phyloP scores from a whole-genome alignment of 1,140 invertebrate species.

The Papilio aristodemus region DNA sequence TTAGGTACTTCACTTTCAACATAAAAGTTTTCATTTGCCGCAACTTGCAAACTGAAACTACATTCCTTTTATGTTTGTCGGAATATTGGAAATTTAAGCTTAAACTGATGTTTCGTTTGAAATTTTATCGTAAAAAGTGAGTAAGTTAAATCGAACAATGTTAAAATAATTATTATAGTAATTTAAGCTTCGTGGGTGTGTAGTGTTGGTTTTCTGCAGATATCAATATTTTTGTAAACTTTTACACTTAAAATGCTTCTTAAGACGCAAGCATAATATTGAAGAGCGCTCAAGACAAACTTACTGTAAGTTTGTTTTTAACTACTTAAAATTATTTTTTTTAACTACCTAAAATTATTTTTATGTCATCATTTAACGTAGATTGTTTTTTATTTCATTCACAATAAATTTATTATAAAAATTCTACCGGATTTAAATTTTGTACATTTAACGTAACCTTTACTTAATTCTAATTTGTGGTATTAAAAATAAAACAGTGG shows the following conservation, averaged over 20 bases:
- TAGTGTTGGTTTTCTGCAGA: neutral
- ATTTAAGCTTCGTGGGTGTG: neutral
- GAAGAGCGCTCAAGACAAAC: too few species aligned
- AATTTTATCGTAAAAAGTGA: neutral
- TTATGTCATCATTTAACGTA: too few species aligned
- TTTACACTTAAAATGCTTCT: neutral
- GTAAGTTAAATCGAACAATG: neutral
- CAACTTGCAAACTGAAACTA: neutral
- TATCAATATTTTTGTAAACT: neutral
- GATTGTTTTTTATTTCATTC: too few species aligned
- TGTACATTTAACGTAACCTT: neutral
- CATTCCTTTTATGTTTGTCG: constrained; percentile 3
- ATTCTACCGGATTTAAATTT: too few species aligned
- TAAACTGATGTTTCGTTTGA: neutral
- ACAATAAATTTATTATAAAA: too few species aligned
- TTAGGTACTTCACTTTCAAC: neutral
- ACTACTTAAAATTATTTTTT: too few species aligned
- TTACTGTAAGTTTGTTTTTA: too few species aligned
- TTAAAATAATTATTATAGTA: neutral
- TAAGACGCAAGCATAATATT: too few species aligned
- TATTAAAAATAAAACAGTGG: neutral
- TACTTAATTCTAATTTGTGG: neutral
- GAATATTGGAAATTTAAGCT: neutral
- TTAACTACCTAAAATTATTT: too few species aligned
- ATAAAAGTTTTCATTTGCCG: constrained; percentile 5